Percentiles rank a stretch among this genome's conserved stretches.
These are phyloP conservation scores for Therioaphis trifolii DNA, from an alignment of 2,888 invertebrate species.

Conservation along the genomic window DNA sequence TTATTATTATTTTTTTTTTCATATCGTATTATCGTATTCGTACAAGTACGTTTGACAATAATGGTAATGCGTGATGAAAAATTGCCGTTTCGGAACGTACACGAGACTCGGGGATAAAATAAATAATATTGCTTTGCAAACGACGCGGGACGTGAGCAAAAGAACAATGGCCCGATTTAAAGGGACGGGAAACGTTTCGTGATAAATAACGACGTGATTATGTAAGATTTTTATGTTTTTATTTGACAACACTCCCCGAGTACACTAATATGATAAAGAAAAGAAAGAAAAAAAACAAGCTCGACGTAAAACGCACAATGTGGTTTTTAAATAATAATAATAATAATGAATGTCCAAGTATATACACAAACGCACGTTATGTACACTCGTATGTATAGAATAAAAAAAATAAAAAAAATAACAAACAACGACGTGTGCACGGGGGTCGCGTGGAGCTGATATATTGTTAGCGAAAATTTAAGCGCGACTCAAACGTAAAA, in stretches of 20 bases:
- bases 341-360: neutral
- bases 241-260: neutral
- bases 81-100: neutral
- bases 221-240: neutral
- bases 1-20: no score
- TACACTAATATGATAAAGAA: neutral
- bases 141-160: neutral
- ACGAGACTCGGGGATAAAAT: neutral
- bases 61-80: no score
- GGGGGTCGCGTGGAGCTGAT: neutral
- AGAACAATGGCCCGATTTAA: neutral
- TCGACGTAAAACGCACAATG: no score
- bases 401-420: neutral
- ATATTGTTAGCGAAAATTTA: neutral
- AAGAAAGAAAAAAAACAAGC: neutral
- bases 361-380: neutral
- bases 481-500: neutral
- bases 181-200: neutral
- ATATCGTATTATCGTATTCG: no score
- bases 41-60: no score
- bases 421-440: neutral
- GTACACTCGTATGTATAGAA: neutral
- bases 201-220: constrained; percentile 7
- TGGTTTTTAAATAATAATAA: neutral
- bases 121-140: neutral